These are phyloP conservation scores for Leptopilina boulardi DNA, from an alignment of 1,140 invertebrate genomes.

Conservation along the genomic window DNA sequence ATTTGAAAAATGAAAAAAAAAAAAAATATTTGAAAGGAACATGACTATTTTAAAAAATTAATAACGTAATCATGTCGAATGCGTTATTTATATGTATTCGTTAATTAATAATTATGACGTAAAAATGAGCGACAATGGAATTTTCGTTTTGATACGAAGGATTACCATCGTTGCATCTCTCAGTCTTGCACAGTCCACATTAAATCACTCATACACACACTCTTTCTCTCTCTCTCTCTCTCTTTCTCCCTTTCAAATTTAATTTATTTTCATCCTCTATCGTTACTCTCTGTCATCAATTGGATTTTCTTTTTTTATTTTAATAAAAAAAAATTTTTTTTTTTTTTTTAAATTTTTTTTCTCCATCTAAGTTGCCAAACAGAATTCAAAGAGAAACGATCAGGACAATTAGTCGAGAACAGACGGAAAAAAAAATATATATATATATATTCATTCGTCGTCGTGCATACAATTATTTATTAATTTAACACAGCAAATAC, in stretches of 20 bases:
- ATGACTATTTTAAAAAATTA: conserved; percentile 68
- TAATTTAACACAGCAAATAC: conserved; percentile 49
- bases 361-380: not conserved
- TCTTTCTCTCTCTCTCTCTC: conserved; percentile 40
- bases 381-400: not conserved
- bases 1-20: conserved; percentile 33
- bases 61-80: conserved; percentile 64
- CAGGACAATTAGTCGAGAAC: conserved; percentile 42
- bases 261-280: conserved; percentile 27
- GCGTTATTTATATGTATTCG: conserved; percentile 64
- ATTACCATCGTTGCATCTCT: conserved; percentile 66
- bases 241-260: conserved; percentile 39
- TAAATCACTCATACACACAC: conserved; percentile 50
- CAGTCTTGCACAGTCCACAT: conserved; percentile 67
- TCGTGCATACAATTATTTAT: conserved; percentile 39
- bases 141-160: conserved; percentile 58
- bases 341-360: not conserved
- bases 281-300: not conserved
- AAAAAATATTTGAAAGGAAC: conserved; percentile 61
- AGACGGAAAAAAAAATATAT: conserved; percentile 33
- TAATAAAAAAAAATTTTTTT: conserved; percentile 33
- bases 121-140: conserved; percentile 68
- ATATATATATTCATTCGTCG: conserved; percentile 42
- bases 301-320: too few species aligned
- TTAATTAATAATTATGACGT: conserved; percentile 67